A percentile compares a stretch with the other conserved stretches of the same genome.
Evolutionary conservation across 2,113 vertebrate genomes (phyloP).

Genomic region (Gnathonemus longibarbis): DNA sequence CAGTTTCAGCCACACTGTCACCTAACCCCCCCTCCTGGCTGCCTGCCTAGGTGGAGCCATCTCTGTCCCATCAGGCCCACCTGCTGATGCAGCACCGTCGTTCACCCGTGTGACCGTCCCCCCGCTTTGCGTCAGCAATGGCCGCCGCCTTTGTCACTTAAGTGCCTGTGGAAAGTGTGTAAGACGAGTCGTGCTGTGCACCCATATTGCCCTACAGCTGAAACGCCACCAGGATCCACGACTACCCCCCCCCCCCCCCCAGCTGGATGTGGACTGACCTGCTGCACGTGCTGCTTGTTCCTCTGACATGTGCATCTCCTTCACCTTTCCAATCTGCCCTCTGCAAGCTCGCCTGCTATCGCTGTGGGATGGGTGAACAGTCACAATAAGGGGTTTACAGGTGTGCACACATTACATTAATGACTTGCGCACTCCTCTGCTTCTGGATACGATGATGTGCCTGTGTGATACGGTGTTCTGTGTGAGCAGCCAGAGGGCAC

Average conservation of each 20-base stretch:
- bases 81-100: neutral
- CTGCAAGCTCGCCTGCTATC: neutral
- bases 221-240: neutral
- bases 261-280: neutral
- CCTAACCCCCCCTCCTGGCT: neutral
- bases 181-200: neutral
- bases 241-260: neutral
- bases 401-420: conserved; percentile 15
- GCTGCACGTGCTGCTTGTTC: neutral
- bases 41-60: neutral
- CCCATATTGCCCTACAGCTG: neutral
- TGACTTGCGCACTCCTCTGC: neutral
- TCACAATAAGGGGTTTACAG: neutral
- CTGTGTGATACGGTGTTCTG: neutral
- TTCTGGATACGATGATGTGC: neutral
- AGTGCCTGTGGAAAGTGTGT: neutral
- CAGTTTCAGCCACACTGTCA: neutral
- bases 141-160: neutral
- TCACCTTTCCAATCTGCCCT: neutral
- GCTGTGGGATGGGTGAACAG: neutral
- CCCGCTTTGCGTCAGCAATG: neutral
- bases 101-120: too few species aligned
- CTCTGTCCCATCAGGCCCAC: neutral
- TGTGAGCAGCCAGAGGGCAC: neutral
- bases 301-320: neutral